phyloP scores from a whole-genome alignment of 2,888 invertebrate genomes.

The Aphrophora alni region DNA sequence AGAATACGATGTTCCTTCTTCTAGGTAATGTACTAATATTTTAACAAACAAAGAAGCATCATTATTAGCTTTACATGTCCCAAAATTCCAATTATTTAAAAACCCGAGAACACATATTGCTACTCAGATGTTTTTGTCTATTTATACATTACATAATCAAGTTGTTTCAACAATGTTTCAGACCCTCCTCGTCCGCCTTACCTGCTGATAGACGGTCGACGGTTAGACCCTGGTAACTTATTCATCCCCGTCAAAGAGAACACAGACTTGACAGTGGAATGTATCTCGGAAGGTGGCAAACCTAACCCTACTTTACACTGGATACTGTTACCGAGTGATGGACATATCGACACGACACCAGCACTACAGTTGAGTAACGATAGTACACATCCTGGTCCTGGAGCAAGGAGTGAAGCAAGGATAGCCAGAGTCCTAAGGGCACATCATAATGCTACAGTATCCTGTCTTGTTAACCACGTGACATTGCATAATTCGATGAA shows the following conservation, averaged over 20 bases:
- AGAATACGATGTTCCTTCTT: too few species aligned
- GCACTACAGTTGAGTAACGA: constrained; percentile 52
- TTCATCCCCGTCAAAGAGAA: constrained; percentile 89
- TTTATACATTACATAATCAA: too few species aligned
- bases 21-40: too few species aligned
- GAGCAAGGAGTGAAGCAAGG: constrained; percentile 67
- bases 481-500: constrained; percentile 64
- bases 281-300: constrained; percentile 84
- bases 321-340: constrained; percentile 61
- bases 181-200: constrained; percentile 86
- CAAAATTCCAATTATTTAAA: too few species aligned
- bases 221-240: constrained; percentile 84
- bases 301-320: constrained; percentile 67
- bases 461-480: constrained; percentile 79
- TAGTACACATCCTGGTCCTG: constrained; percentile 43
- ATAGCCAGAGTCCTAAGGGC: constrained; percentile 78
- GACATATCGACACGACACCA: constrained; percentile 51
- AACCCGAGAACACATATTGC: too few species aligned
- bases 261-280: constrained; percentile 79
- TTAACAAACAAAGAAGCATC: too few species aligned
- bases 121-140: too few species aligned
- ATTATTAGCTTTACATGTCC: too few species aligned
- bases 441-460: constrained; percentile 85
- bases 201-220: constrained; percentile 83
- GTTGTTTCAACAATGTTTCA: too few species aligned